Percentiles rank a stretch among this genome's conserved stretches.
These are phyloP conservation scores for Tenebrosternarchus preto DNA, from an alignment of 2,113 vertebrate genomes.

Conservation along the genomic window DNA sequence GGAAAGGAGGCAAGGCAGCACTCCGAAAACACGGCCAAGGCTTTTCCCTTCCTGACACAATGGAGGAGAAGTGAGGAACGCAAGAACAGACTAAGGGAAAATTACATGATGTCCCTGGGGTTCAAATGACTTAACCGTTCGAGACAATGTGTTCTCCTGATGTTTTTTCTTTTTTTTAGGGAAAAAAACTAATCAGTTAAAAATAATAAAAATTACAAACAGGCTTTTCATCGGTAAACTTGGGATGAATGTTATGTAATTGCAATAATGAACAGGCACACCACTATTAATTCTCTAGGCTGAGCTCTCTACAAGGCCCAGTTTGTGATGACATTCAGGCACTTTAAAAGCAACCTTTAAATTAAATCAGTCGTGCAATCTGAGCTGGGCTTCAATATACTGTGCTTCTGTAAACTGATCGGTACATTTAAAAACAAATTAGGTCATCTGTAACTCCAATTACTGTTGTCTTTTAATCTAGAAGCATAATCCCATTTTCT, in stretches of 20 bases:
- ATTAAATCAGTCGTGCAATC: background rate
- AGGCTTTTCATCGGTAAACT: background rate
- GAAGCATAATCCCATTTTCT: no score
- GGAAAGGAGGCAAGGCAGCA: conserved; percentile 46
- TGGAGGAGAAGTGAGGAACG: conserved; percentile 38
- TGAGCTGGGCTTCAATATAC: background rate
- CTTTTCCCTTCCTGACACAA: conserved; percentile 46
- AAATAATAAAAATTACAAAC: conserved; percentile 6
- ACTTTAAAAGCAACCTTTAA: conserved; percentile 4
- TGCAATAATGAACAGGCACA: background rate
- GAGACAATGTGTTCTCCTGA: conserved; percentile 40
- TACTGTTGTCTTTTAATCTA: background rate
- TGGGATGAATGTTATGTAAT: background rate
- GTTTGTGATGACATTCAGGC: conserved; percentile 14
- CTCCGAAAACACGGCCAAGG: conserved; percentile 46
- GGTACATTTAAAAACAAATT: background rate
- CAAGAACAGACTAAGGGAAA: conserved; percentile 15
- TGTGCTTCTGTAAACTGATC: background rate
- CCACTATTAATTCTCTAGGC: background rate
- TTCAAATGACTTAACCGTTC: conserved; percentile 15
- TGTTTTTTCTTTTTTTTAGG: background rate
- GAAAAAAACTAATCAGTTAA: conserved; percentile 36
- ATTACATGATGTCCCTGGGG: conserved; percentile 23
- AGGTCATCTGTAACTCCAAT: background rate
- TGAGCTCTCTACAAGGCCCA: background rate